Evolutionary conservation across 2,113 vertebrate genomes (phyloP).

Genomic region (Hystrix cristata): DNA sequence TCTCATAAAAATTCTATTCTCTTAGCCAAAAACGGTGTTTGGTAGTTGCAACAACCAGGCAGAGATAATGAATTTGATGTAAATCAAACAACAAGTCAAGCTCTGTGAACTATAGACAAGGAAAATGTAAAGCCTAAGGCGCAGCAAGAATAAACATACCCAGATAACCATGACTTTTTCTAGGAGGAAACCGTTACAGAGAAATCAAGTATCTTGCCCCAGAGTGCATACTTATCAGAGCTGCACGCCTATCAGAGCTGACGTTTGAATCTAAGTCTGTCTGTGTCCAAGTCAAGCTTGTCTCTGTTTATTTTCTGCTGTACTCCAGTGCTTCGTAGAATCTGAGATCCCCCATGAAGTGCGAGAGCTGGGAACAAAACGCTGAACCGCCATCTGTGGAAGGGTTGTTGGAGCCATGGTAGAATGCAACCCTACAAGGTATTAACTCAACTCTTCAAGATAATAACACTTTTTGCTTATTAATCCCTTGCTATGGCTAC

Average conservation of each 20-base stretch:
- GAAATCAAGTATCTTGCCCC: neutral
- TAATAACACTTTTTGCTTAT: neutral
- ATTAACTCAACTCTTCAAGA: neutral
- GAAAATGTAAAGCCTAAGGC: neutral
- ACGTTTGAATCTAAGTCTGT: neutral
- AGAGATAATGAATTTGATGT: neutral
- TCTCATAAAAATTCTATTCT: constrained; percentile 3
- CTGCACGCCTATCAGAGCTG: neutral
- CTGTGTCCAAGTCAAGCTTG: neutral
- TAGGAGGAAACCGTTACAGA: neutral
- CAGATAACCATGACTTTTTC: neutral
- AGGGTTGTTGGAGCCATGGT: neutral
- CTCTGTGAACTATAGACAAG: neutral
- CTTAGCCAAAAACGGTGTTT: neutral
- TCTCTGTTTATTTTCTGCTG: neutral
- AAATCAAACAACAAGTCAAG: constrained; percentile 12
- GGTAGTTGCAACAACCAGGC: constrained; percentile 18
- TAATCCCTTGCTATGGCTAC: neutral
- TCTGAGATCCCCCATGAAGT: neutral
- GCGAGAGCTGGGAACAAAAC: neutral
- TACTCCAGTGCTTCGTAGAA: neutral
- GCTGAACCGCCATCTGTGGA: neutral
- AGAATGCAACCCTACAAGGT: neutral
- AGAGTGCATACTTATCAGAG: neutral
- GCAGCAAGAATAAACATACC: neutral